Evolutionary conservation across 2,113 vertebrate genomes (phyloP), one percentile per base, ranked within the genome.

Genomic region (Panthera tigris): DNA sequence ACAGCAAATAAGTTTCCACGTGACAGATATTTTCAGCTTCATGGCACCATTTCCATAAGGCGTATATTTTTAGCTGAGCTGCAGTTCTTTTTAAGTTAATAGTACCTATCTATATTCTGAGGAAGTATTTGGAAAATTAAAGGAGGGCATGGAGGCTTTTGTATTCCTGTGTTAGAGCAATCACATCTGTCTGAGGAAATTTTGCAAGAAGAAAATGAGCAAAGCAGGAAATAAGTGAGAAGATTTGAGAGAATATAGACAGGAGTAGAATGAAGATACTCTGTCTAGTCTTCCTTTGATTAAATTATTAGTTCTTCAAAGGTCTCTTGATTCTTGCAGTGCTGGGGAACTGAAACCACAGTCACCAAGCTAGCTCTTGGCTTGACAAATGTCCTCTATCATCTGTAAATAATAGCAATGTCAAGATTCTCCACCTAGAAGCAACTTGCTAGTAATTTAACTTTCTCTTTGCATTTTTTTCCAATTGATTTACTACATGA

Each of bases 11-110:
- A 7, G 16, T 86, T 94, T 87, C 21, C 29, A 74, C 27, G 52
- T 45, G 63, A 52, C 36, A 74, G 45, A 48, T 69, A 80, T 89
- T 95, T 92, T 94, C 57, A 84, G 69, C 52, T 85, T 52, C 48
- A 48, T 79, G 39, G 29, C 33, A 88, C 50, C 41, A 68, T 92
- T 95, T 95, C 63, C 48, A 65, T 45, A 76, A 82, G 61, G 36
- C 61, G 85, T 57, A 74, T 84, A 33, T 66, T 97, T 94, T 96
- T 74, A 83, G 96, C 84, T 85, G 33, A 95, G 41, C 63, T 73
- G 33, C 13, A 65, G 14, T 95, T 96, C 61, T 79, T 96, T 87
- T 25, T 91, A 90, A 52, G 25, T 90, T 86, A 87, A 93, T 57
- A 57, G 63, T 57, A 66, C 71, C 8, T 57, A 71, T 94, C 55